Percentiles rank a stretch among this genome's conserved stretches.
phyloP scores from a whole-genome alignment of 2,113 vertebrate species.

The Tichodroma muraria region DNA sequence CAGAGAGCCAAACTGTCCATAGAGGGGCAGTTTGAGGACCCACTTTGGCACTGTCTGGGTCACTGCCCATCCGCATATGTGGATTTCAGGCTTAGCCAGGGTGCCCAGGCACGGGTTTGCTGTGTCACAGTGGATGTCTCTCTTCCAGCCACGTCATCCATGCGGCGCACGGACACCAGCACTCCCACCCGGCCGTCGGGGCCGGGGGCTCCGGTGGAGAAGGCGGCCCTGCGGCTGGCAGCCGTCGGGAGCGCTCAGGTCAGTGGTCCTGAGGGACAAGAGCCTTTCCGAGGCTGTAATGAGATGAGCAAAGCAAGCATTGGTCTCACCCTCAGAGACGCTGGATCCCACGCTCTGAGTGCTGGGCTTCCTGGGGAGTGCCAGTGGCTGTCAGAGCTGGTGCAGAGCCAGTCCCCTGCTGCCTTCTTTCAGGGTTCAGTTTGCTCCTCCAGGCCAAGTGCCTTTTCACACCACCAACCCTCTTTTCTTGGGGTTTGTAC shows the following conservation, averaged over 20 bases:
- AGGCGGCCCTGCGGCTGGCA: constrained; percentile 68
- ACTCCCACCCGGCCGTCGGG: constrained; percentile 75
- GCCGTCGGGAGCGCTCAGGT: constrained; percentile 75
- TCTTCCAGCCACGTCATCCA: constrained; percentile 72
- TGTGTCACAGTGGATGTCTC: neutral
- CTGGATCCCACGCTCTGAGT: neutral
- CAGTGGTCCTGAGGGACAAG: neutral
- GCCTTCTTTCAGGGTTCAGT: neutral
- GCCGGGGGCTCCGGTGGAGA: constrained; percentile 54
- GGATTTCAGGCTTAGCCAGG: neutral
- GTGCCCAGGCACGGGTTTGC: accelerated
- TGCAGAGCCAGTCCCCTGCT: neutral
- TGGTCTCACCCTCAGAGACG: neutral
- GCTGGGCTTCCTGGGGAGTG: neutral
- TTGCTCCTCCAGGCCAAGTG: neutral
- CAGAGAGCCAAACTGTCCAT: neutral
- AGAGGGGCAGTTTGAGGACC: neutral
- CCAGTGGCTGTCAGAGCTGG: neutral
- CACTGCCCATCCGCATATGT: accelerated
- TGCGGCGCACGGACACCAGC: constrained; percentile 74
- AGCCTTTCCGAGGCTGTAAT: neutral
- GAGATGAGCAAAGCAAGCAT: neutral
- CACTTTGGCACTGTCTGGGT: neutral
- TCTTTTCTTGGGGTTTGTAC: neutral
- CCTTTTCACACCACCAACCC: accelerated